Conservation (phyloP, 1,140 invertebrate species). For the Asbolus verrucosus region DNA sequence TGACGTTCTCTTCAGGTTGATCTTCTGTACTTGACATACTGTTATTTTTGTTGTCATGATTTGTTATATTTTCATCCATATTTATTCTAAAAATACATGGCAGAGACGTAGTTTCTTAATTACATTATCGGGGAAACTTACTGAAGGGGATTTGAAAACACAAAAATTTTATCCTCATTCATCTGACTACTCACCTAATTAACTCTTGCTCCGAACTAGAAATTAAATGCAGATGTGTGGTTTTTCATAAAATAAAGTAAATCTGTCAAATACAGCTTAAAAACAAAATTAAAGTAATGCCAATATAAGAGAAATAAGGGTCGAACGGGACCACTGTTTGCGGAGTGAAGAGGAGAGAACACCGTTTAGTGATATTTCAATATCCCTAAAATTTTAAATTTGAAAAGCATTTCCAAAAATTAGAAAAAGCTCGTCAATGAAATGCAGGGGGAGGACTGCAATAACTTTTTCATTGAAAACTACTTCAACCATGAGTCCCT, state of each 20-base stretch:
- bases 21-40: constrained; percentile 14
- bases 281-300: constrained; percentile 33
- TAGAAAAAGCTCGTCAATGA: too few relatives aligned
- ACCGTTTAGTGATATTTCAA: neutral
- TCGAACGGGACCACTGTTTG: neutral
- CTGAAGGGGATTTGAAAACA: constrained; percentile 1
- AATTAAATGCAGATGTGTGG: constrained; percentile 27
- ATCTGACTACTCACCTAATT: neutral
- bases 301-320: constrained; percentile 10
- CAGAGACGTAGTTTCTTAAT: constrained; percentile 44
- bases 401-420: too few relatives aligned
- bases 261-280: constrained; percentile 26
- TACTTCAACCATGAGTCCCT: too few relatives aligned
- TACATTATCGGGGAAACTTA: constrained; percentile 5
- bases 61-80: constrained; percentile 60
- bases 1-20: constrained; percentile 53
- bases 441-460: too few relatives aligned
- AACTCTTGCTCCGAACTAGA: neutral
- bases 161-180: constrained; percentile 15
- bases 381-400: neutral
- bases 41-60: constrained; percentile 51
- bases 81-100: constrained; percentile 59
- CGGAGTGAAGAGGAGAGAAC: neutral
- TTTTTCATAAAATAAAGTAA: constrained; percentile 31
- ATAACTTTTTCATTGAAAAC: too few relatives aligned